Evolutionary conservation across 2,113 vertebrate species (phyloP), one percentile per base, ranked within the genome.

Genomic region (Zapornia atra): DNA sequence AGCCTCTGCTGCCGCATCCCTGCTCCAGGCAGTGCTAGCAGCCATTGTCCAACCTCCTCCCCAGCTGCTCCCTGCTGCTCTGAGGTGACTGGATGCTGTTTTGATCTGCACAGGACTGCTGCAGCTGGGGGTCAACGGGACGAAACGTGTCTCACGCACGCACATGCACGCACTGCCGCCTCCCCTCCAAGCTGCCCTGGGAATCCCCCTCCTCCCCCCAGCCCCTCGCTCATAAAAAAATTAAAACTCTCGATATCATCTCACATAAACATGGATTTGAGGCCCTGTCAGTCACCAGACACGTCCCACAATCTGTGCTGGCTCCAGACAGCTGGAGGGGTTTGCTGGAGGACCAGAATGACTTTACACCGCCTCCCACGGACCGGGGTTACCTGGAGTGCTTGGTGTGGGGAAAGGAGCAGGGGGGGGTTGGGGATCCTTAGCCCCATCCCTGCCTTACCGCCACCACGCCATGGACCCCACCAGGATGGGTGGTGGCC

Each of bases 281-380:
- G 94, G 92, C 89, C 86, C 94, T 68, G 89, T 97, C 97, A 96
- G 96, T 97, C 97, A 97, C 94, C 92, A 94, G 94, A 97, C 96
- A 97, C 94, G 19, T 97, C 96, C 91, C 84, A 94, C 97, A 97
- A 96, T 97, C 96, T 97, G 96, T 6, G 19, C 92, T 91, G 81
- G 92, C 92, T 96, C 88, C 86, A 94, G 86, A 82, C 97, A 96
- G 94, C 97, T 96, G 96, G 94, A 95, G 57, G 86, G 88, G 94
- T 16, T 81, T 94, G 82, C 89, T 84, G 80, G 48, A 95, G 82
- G 92, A 97, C 96, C 95, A 88, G 84, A 95, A 95, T 96, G 94
- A 97, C 89, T 94, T 96, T 95, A 96, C 72, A 2, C 64, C 2
- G 34, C 87, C 81, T 96, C 94, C 96, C 89, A 78, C 86, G 0